Percentiles rank a stretch among this genome's conserved stretches.
Evolutionary conservation across 1,140 invertebrate genomes (phyloP).

Genomic region (Agrypnia vestita): DNA sequence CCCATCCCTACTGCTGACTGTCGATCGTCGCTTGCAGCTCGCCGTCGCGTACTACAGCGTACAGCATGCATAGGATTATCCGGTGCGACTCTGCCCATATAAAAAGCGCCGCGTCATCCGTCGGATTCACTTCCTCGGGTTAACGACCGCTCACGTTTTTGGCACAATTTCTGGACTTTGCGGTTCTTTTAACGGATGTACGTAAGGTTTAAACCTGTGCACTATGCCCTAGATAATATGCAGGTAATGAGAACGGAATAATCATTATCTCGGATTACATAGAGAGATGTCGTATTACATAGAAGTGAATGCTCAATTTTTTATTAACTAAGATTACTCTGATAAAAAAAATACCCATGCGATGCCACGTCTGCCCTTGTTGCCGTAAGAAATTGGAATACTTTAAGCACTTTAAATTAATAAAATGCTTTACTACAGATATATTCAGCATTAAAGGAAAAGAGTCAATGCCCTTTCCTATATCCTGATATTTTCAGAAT

Average conservation of each 20-base stretch:
- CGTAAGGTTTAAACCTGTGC: slow-evolving; percentile 2
- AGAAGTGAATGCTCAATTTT: too few relatives aligned
- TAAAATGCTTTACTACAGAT: too few relatives aligned
- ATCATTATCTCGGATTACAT: too few relatives aligned
- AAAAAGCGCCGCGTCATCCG: background rate
- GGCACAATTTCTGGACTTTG: slow-evolving; percentile 38
- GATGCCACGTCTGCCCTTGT: background rate
- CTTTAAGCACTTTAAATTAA: background rate
- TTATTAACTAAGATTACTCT: too few relatives aligned
- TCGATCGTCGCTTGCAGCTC: too few relatives aligned
- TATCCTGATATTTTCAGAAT: too few relatives aligned
- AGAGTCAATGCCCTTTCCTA: too few relatives aligned
- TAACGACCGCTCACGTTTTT: slow-evolving; percentile 48
- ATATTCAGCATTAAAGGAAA: too few relatives aligned
- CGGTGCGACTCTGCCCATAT: background rate
- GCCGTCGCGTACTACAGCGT: background rate
- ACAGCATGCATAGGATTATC: background rate
- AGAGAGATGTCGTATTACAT: too few relatives aligned
- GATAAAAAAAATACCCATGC: background rate
- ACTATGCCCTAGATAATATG: slow-evolving; percentile 6
- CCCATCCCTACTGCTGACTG: too few relatives aligned
- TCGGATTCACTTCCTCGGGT: slow-evolving; percentile 36
- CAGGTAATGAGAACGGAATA: background rate
- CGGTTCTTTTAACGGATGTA: slow-evolving; percentile 53
- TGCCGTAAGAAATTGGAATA: background rate